Percentiles rank a stretch among this genome's conserved stretches.
Conservation (phyloP, 2,888 invertebrate genomes). For the Leptura quadrifasciata region DNA sequence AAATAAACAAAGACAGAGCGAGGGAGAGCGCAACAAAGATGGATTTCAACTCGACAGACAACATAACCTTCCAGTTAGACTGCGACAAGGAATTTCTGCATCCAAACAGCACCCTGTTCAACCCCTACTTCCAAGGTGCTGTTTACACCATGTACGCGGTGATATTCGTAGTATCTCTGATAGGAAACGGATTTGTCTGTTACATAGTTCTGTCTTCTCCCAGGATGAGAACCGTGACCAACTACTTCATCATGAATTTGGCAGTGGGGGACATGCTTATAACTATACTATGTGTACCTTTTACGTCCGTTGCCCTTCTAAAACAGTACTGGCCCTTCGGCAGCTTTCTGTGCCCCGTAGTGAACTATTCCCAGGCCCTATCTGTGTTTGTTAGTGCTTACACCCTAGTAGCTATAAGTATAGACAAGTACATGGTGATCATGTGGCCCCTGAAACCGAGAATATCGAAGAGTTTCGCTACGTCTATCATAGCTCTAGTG, state of each 20-base stretch:
- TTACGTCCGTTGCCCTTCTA: conserved; percentile 88
- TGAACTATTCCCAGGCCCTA: conserved; percentile 88
- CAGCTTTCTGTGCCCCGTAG: conserved; percentile 85
- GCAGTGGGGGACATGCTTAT: conserved; percentile 93
- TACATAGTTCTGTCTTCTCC: conserved; percentile 90
- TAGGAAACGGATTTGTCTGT: conserved; percentile 88
- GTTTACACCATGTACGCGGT: conserved; percentile 84
- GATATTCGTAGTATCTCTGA: conserved; percentile 82
- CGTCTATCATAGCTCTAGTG: conserved; percentile 81
- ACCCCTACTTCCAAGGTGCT: conserved; percentile 78
- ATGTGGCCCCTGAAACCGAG: conserved; percentile 91
- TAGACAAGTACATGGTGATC: conserved; percentile 93
- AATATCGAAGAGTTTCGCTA: conserved; percentile 84
- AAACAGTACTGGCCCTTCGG: conserved; percentile 94
- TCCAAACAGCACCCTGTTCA: conserved; percentile 54
- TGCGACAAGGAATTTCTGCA: conserved; percentile 56
- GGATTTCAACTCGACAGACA: conserved; percentile 40
- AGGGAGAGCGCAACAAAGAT: neutral
- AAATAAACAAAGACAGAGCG: neutral
- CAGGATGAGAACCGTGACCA: conserved; percentile 93
- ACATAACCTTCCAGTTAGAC: conserved; percentile 30
- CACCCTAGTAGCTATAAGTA: conserved; percentile 92
- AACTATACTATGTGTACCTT: conserved; percentile 93
- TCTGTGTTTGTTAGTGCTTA: conserved; percentile 91
- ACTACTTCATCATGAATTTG: conserved; percentile 92